A percentile compares a stretch with the other conserved stretches of the same genome.
Evolutionary conservation across 2,113 vertebrate genomes (phyloP).

Genomic region (Chrysemys picta): DNA sequence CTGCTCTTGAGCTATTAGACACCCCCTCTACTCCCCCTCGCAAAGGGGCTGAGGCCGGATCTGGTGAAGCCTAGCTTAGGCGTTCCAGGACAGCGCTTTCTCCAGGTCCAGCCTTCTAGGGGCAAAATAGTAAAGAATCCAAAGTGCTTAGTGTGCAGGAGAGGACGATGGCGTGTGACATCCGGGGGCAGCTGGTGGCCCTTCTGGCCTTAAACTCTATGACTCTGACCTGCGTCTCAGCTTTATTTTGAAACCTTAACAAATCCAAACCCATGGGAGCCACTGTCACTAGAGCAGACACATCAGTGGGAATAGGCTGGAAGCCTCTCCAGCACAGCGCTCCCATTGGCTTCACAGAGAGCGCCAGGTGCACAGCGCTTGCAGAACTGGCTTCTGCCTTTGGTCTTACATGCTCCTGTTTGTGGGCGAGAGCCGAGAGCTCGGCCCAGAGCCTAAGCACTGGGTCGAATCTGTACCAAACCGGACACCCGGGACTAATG

Average conservation of each 20-base stretch:
- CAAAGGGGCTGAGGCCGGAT: not conserved
- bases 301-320: not conserved
- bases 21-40: not conserved
- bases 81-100: not conserved
- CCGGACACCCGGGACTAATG: not conserved
- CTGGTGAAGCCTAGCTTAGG: not conserved
- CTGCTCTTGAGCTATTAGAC: not conserved
- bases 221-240: not conserved
- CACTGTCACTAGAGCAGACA: not conserved
- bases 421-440: not conserved
- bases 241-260: not conserved
- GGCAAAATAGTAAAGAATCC: not conserved
- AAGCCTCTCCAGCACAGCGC: not conserved
- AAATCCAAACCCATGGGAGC: not conserved
- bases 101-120: not conserved
- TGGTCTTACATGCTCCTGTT: not conserved
- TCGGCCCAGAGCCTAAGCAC: not conserved
- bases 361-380: not conserved
- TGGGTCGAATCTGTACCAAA: not conserved
- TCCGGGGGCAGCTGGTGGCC: not conserved
- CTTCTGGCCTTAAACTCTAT: not conserved
- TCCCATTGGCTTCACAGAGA: not conserved
- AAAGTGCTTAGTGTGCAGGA: not conserved
- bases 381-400: not conserved
- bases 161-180: not conserved